phyloP scores from a whole-genome alignment of 1,140 invertebrate species.

The Anoplolepis gracilipes region DNA sequence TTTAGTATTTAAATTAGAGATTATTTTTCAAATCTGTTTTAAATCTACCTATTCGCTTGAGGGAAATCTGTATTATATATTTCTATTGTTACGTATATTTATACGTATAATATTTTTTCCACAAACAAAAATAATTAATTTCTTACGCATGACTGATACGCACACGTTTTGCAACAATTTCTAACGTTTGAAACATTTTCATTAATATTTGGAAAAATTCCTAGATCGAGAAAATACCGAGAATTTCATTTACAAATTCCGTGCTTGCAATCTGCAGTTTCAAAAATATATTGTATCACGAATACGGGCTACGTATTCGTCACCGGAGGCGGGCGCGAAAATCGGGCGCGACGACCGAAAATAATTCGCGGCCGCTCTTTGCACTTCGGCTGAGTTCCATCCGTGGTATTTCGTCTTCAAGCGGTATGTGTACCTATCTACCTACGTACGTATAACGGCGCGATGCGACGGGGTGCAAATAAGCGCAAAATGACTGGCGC shows the following conservation, averaged over 20 bases:
- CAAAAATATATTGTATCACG: neutral
- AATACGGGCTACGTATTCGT: neutral
- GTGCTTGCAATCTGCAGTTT: neutral
- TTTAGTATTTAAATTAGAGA: conserved; percentile 22
- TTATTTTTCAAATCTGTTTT: neutral
- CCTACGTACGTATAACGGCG: conserved; percentile 38
- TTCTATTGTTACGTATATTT: conserved; percentile 2
- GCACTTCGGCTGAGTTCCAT: neutral
- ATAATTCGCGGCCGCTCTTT: conserved; percentile 16
- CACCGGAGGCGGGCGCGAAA: neutral
- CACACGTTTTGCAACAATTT: neutral
- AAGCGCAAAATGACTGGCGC: conserved; percentile 77
- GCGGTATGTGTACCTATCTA: conserved; percentile 26
- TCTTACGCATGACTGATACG: neutral
- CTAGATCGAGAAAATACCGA: neutral
- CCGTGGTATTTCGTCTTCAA: conserved; percentile 53
- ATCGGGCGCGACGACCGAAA: conserved; percentile 16
- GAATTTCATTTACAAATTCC: conserved; percentile 17
- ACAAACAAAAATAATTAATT: neutral
- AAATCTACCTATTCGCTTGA: neutral
- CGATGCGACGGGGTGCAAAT: conserved; percentile 72
- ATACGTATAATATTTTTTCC: neutral
- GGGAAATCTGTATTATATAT: neutral
- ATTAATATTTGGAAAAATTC: no score
- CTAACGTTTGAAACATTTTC: neutral